Evolutionary conservation across 2,113 vertebrate species (phyloP), one percentile per base, ranked within the genome.

Genomic region (Carettochelys insculpta): DNA sequence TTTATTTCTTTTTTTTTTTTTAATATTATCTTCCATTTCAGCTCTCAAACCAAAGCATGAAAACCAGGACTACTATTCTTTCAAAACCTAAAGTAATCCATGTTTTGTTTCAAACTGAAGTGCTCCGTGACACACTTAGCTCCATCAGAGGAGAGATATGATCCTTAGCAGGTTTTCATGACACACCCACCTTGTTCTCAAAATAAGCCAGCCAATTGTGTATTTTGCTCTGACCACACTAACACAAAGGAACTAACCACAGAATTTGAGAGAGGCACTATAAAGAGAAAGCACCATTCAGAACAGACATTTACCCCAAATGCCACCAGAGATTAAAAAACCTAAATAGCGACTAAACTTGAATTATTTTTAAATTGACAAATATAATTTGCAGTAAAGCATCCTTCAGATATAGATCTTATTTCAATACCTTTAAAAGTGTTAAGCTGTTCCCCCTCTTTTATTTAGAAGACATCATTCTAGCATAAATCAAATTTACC

Each of bases 1-100:
- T 94, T 95, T 93, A 93, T 88, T 58, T 84, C 83, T 45, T 84
- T 83, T 61, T 78, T 83, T 61, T 78, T 71, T 52, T 80, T 80
- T 20, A 92, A 73, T 34, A 92, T 50, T 89, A 96, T 27, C 12
- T 48, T 38, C 83, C 73, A 91, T 10, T 3, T 0, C 10, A 92
- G 50, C 22, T 93, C 78, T 95, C 85, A 85, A 88, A 71, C 34
- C 43, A 78, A 96, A 78, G 8, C 16, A 83, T 0, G 0, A 80
- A 16, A 13, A 87, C n/a, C n/a, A 73, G 6, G 27, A 61, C 58
- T 34, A 77, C 8, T 27, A 4, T 75, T 77, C 48, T 41, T 25
- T 78, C 25, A 90, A 24, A 83, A 75, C 25, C 89, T 82, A 56
- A 87, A 87, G 34, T 13, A 68, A 86, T 85, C 53, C 0, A 0